phyloP scores from a whole-genome alignment of 2,888 invertebrate species.

The Pandemis corylana region DNA sequence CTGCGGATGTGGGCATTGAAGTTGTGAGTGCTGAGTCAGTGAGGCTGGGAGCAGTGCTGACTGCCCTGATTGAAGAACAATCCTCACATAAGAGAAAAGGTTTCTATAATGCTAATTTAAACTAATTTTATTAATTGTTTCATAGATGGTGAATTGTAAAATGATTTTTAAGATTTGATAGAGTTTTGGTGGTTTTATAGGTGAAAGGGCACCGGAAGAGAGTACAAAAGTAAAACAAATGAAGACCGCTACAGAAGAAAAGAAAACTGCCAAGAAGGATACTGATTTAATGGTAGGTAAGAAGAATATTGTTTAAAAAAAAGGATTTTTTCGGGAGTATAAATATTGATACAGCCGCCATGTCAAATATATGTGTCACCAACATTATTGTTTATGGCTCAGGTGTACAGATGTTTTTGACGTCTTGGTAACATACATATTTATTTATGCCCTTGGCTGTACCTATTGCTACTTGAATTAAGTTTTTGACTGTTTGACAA shows the following conservation, averaged over 20 bases:
- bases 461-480: too few species aligned
- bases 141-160: background rate
- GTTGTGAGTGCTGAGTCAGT: constrained; percentile 77
- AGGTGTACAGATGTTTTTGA: too few species aligned
- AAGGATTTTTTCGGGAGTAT: too few species aligned
- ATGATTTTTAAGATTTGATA: background rate
- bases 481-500: too few species aligned
- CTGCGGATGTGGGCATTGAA: constrained; percentile 71
- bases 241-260: constrained; percentile 80
- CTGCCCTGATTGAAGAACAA: constrained; percentile 77
- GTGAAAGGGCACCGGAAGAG: constrained; percentile 69
- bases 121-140: background rate
- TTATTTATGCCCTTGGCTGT: too few species aligned
- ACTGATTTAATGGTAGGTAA: constrained; percentile 87
- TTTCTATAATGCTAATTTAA: constrained; percentile 45
- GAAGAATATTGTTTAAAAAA: too few species aligned
- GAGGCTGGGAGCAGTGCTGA: constrained; percentile 70
- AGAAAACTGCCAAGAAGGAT: constrained; percentile 85
- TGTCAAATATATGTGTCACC: too few species aligned
- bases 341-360: too few species aligned
- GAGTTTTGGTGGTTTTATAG: constrained; percentile 49
- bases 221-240: constrained; percentile 71
- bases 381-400: too few species aligned
- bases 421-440: too few species aligned
- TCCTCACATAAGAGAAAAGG: constrained; percentile 77